phyloP scores from a whole-genome alignment of 1,140 invertebrate genomes.

The Aphis craccivora region DNA sequence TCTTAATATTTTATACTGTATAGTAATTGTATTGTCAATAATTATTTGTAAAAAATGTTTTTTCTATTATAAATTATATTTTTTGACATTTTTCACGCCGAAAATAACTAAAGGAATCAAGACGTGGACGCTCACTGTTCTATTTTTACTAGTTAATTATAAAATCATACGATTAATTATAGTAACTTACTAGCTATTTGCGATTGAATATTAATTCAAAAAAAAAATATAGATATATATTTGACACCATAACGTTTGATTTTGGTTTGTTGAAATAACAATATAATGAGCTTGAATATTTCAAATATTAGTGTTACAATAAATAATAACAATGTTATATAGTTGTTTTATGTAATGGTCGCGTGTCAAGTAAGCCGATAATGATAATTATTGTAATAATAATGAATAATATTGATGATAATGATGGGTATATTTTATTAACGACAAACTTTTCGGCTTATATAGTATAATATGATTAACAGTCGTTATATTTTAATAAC shows the following conservation, averaged over 20 bases:
- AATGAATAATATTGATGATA: background rate
- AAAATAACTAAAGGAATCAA: background rate
- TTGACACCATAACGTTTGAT: background rate
- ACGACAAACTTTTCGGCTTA: background rate
- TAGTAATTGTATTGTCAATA: background rate
- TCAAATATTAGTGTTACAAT: background rate
- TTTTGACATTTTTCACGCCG: background rate
- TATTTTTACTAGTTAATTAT: background rate
- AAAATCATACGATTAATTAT: background rate
- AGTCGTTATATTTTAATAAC: background rate
- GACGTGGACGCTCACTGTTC: background rate
- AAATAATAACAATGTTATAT: background rate
- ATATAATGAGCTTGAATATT: background rate
- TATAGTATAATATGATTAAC: background rate
- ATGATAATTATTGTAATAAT: background rate
- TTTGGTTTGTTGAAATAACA: background rate
- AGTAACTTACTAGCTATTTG: background rate
- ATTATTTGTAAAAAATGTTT: too few species aligned
- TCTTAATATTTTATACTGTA: background rate
- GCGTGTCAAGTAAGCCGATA: background rate
- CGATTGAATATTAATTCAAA: background rate
- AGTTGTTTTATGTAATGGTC: background rate
- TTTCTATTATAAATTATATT: too few species aligned
- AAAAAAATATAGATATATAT: background rate
- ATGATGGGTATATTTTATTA: background rate